A percentile compares a stretch with the other conserved stretches of the same genome.
Evolutionary conservation across 2,888 invertebrate genomes (phyloP).

Genomic region (Panorpa germanica): DNA sequence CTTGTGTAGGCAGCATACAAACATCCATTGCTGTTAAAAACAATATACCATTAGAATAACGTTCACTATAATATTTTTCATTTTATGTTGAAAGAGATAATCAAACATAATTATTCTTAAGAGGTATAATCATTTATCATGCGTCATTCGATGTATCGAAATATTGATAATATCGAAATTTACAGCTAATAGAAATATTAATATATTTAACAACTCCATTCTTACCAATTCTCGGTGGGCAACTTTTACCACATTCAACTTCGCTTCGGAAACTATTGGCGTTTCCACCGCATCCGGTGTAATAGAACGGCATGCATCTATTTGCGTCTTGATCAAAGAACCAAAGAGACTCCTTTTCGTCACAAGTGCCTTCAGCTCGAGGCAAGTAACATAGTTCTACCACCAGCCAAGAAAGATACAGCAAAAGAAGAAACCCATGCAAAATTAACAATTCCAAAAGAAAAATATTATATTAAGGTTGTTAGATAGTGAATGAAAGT

Average conservation of each 20-base stretch:
- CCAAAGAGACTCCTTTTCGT: constrained; percentile 57
- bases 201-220: constrained; percentile 13
- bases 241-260: constrained; percentile 53
- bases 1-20: constrained; percentile 55
- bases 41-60: background rate
- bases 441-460: no score
- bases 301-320: constrained; percentile 85
- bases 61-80: no score
- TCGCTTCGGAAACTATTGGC: constrained; percentile 63
- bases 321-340: constrained; percentile 67
- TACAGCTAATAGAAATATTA: no score
- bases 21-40: constrained; percentile 33
- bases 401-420: constrained; percentile 14
- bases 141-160: no score
- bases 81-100: no score
- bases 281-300: constrained; percentile 81
- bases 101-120: no score
- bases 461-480: constrained; percentile 5
- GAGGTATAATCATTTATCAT: no score
- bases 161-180: no score
- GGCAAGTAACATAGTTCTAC: constrained; percentile 62
- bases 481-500: background rate
- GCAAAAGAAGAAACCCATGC: no score
- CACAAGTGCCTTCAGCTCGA: constrained; percentile 60
- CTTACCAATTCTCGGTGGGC: constrained; percentile 68